Evolutionary conservation across 1,140 invertebrate species (phyloP).

Genomic region (Micrasema longulum): DNA sequence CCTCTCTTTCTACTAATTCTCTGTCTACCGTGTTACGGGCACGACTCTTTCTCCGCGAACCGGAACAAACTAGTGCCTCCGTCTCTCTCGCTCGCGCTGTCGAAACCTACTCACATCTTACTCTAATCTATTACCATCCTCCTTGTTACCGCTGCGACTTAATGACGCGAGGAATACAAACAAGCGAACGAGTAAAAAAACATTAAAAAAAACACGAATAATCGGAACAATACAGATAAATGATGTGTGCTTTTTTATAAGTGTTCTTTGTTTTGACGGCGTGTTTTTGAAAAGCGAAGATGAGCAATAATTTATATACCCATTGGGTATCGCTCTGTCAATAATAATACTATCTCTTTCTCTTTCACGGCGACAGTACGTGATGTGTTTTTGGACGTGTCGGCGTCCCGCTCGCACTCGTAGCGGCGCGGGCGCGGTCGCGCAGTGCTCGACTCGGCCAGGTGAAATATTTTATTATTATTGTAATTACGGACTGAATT

Average conservation of each 20-base stretch:
- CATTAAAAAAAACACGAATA: too few species aligned
- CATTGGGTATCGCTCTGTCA: constrained; percentile 34
- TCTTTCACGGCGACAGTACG: constrained; percentile 12
- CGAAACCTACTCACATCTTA: background rate
- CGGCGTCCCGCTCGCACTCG: constrained; percentile 20
- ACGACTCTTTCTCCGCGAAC: constrained; percentile 34
- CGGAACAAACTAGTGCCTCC: constrained; percentile 17
- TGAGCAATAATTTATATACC: constrained; percentile 35
- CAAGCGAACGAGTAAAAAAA: too few species aligned
- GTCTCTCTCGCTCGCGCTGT: constrained; percentile 9
- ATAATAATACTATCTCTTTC: constrained; percentile 24
- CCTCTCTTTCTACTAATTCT: constrained; percentile 13
- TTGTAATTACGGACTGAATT: background rate
- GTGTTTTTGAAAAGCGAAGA: background rate
- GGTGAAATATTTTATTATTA: constrained; percentile 4
- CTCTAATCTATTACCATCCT: constrained; percentile 29
- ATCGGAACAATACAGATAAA: too few species aligned
- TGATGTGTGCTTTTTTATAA: too few species aligned
- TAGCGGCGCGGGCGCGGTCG: constrained; percentile 17
- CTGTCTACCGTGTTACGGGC: constrained; percentile 30
- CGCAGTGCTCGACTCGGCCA: constrained; percentile 20
- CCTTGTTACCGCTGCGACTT: constrained; percentile 23
- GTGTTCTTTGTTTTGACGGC: too few species aligned
- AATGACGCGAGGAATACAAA: constrained; percentile 17
- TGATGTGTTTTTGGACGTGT: background rate